Conservation (phyloP, 2,888 invertebrate species). For the Mellilla xanthometata region DNA sequence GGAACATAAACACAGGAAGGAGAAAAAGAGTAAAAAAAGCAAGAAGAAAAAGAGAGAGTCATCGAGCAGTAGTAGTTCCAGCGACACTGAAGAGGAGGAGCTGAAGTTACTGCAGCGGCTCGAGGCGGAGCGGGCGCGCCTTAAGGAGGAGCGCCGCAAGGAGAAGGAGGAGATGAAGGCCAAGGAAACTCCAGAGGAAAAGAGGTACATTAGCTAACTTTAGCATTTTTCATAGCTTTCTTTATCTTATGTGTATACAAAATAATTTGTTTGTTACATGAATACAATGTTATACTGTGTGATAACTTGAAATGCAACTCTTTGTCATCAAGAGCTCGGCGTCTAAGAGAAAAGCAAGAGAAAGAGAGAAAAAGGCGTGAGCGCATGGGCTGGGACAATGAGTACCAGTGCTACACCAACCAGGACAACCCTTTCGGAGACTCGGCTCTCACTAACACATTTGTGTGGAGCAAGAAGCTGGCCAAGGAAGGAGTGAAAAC, state of each 20-base stretch:
- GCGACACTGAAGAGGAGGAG: constrained; percentile 78
- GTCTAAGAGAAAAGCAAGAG: constrained; percentile 94
- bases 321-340: constrained; percentile 73
- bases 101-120: constrained; percentile 87
- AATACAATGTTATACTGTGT: no score
- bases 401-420: constrained; percentile 98
- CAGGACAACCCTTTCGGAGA: constrained; percentile 99
- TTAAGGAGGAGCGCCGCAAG: constrained; percentile 85
- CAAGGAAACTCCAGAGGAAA: constrained; percentile 97
- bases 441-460: constrained; percentile 95
- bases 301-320: no score
- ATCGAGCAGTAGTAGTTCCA: constrained; percentile 55
- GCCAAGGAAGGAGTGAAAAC: constrained; percentile 95
- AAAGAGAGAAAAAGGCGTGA: constrained; percentile 94
- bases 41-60: constrained; percentile 56
- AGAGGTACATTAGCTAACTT: constrained; percentile 71
- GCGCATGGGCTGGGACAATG: constrained; percentile 98
- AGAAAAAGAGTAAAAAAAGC: constrained; percentile 54
- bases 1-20: constrained; percentile 36
- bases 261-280: no score
- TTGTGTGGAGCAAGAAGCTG: constrained; percentile 98
- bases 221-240: no score
- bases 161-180: constrained; percentile 91
- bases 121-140: constrained; percentile 86
- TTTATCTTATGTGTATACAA: no score